phyloP scores from a whole-genome alignment of 2,797 vertebrate genomes.

The Aphelocoma californica region DNA sequence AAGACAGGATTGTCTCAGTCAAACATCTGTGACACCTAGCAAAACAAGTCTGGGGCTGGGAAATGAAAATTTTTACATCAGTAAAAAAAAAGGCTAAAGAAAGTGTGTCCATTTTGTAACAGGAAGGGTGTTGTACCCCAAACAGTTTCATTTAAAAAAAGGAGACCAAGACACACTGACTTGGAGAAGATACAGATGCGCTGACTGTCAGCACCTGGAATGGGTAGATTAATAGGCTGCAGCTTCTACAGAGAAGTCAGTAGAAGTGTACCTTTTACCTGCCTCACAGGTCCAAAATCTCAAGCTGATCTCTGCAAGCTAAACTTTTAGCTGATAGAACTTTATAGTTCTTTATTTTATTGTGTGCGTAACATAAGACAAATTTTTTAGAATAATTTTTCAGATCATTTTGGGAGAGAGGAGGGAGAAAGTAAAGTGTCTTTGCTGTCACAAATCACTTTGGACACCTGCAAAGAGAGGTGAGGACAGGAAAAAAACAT shows the following conservation, averaged over 20 bases:
- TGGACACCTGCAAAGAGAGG: background rate
- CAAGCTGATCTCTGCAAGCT: background rate
- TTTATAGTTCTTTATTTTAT: background rate
- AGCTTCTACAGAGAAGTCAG: background rate
- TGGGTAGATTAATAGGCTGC: background rate
- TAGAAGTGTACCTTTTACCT: background rate
- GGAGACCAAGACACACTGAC: background rate
- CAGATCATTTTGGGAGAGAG: background rate
- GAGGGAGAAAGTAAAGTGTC: background rate
- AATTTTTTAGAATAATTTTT: background rate
- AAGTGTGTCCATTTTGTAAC: background rate
- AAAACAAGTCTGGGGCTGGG: background rate
- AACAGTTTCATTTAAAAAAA: background rate
- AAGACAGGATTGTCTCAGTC: background rate
- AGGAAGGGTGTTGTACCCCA: background rate
- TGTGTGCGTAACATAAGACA: background rate
- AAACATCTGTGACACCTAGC: background rate
- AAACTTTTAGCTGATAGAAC: background rate
- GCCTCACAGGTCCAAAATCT: background rate
- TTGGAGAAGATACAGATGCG: background rate
- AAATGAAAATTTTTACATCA: background rate
- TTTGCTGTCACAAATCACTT: background rate
- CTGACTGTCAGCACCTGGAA: background rate
- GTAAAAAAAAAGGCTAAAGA: background rate
- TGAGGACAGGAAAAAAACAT: background rate